Conservation (phyloP, 2,797 vertebrate species). For the Pseudochaenichthys georgianus region DNA sequence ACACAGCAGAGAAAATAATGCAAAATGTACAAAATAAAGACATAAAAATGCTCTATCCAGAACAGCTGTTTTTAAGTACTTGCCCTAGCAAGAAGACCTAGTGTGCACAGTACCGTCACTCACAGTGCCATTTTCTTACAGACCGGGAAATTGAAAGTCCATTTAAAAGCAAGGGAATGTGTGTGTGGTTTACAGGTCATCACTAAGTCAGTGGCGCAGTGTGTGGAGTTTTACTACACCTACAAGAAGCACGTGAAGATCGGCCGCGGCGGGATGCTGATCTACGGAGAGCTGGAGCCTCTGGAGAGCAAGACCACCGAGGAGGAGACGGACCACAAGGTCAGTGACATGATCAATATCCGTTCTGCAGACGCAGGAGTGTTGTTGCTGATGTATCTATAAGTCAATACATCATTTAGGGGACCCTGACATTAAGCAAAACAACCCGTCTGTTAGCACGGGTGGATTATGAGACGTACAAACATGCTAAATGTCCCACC, state of each 20-base stretch:
- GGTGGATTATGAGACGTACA: too few relatives aligned
- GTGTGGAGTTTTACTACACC: constrained; percentile 98
- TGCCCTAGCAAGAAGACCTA: too few relatives aligned
- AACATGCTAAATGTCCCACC: too few relatives aligned
- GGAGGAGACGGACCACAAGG: constrained; percentile 92
- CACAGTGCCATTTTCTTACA: too few relatives aligned
- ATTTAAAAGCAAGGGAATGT: background rate
- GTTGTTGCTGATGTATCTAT: background rate
- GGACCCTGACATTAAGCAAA: background rate
- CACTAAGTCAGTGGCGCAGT: constrained; percentile 95
- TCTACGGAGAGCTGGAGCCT: constrained; percentile 90
- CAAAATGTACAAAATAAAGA: background rate
- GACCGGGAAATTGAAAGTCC: too few relatives aligned
- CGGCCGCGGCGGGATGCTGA: constrained; percentile 91
- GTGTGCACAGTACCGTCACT: too few relatives aligned
- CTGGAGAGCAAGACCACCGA: constrained; percentile 84
- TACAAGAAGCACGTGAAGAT: constrained; percentile 98
- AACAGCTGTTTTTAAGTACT: background rate
- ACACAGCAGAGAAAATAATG: background rate
- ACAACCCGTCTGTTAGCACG: background rate
- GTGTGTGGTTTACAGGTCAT: constrained; percentile 85
- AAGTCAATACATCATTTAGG: background rate
- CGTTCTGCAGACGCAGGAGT: background rate
- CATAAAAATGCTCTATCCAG: background rate
- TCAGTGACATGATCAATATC: constrained; percentile 65